Base-by-base conservation (phyloP, 2,888 invertebrate genomes). In the Drosophila flavopinicola region DNA sequence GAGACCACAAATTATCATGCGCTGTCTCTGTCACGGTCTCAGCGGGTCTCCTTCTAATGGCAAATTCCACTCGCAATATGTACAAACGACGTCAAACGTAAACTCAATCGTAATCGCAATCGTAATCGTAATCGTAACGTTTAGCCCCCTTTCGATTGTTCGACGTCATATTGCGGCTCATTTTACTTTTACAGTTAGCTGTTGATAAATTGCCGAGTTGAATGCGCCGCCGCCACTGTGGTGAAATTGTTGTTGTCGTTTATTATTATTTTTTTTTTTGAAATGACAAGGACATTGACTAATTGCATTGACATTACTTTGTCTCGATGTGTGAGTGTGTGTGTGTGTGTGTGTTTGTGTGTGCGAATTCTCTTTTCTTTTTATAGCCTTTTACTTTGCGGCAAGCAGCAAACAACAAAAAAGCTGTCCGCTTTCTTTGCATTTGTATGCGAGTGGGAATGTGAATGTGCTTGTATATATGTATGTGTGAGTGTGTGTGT, bases 301-400 rank as follows among this genome's bases (percentile, higher is more conserved):
- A 88, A 84, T 87, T 88, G 77, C 87, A 88, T 82, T 85, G 87
- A 87, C 76, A 88, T 85, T 87, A 86, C 78, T 71, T 85, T 86
- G 78, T 60, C 60, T 67, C 67, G 53, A 17, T 56, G 9, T 25
- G 10, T 25, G 5, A 23, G 4, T 56, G 17, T 44, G 25, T 44
- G 23, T 54, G 44, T 30, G 49, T 45, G 44, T 24, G 3, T 39
- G 23, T 47, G 47, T 33, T 37, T 59, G 56, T 24, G 57, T 44
- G 41, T 47, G 63, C 64, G 58, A 69, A 72, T 69, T 54, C 70
- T 78, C 56, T 60, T 68, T 72, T 66, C 66, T 85, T 85, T 85
- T 75, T 73, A 78, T 86, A 70, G 82, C 72, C 66, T 69, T 82
- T 85, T 80, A 68, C 67, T 76, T 72, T 42, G 72, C 53, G 56